phyloP scores from a whole-genome alignment of 1,140 invertebrate species.

The Tetramorium alpestre region DNA sequence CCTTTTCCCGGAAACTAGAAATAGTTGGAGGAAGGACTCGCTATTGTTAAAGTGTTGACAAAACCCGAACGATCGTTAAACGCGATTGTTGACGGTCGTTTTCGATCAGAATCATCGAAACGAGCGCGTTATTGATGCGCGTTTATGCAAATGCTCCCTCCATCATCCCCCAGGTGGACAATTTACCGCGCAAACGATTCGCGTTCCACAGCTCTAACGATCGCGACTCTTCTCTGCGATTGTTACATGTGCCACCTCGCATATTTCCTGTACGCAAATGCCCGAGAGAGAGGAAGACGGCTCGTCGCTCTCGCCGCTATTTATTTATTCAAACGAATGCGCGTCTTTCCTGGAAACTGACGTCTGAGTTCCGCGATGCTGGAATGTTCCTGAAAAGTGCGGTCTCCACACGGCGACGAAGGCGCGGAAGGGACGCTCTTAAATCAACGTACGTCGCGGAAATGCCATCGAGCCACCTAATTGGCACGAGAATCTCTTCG shows the following conservation, averaged over 20 bases:
- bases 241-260: not conserved
- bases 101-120: not conserved
- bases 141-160: not conserved
- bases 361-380: not conserved
- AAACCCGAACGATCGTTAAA: not conserved
- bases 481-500: not conserved
- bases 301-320: not conserved
- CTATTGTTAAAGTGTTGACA: not conserved
- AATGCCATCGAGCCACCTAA: not conserved
- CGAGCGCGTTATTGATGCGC: not conserved
- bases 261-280: not conserved
- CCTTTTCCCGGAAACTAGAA: constrained; percentile 3
- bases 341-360: constrained; percentile 12
- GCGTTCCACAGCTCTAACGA: not conserved
- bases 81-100: not conserved
- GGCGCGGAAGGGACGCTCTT: not conserved
- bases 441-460: not conserved
- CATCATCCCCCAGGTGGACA: not conserved
- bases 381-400: constrained; percentile 39
- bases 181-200: not conserved
- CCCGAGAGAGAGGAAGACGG: not conserved
- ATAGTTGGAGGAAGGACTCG: not conserved
- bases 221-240: constrained; percentile 2
- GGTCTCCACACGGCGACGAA: not conserved
- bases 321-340: constrained; percentile 2